Conservation (phyloP, 2,113 vertebrate species). For the Syngnathus scovelli region DNA sequence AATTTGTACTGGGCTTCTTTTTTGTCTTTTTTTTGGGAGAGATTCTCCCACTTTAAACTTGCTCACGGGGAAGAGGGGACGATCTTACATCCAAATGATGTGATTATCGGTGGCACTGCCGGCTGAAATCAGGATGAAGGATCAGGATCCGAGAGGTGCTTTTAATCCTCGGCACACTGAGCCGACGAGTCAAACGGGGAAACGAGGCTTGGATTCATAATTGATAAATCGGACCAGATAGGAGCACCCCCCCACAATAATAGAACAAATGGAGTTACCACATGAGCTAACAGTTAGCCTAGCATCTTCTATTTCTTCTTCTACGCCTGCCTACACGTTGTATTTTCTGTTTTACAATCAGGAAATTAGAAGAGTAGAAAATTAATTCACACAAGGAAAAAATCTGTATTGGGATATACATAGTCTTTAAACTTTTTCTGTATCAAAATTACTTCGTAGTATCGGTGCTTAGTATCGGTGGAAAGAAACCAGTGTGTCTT, state of each 20-base stretch:
- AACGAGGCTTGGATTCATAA: constrained; percentile 42
- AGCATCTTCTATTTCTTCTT: neutral
- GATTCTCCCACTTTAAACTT: constrained; percentile 47
- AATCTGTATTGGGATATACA: too few species aligned
- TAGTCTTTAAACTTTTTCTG: too few species aligned
- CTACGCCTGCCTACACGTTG: neutral
- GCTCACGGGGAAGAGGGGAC: constrained; percentile 54
- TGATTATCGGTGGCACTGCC: constrained; percentile 70
- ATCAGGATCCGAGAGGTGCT: constrained; percentile 52
- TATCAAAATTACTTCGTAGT: too few species aligned
- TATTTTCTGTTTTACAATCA: neutral
- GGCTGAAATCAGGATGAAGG: constrained; percentile 60
- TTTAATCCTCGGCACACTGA: constrained; percentile 30
- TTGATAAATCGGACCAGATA: neutral
- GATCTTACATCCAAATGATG: constrained; percentile 63
- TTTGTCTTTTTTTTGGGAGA: constrained; percentile 20
- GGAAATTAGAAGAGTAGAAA: too few species aligned
- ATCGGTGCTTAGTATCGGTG: neutral
- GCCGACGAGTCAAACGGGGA: constrained; percentile 29
- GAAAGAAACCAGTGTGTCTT: constrained; percentile 20
- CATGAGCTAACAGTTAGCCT: neutral
- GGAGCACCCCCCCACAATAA: too few species aligned
- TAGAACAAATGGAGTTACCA: neutral
- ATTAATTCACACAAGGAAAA: too few species aligned
- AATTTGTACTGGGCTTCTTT: constrained; percentile 8